Evolutionary conservation across 2,888 invertebrate genomes (phyloP).

Genomic region (Acronicta aceris): DNA sequence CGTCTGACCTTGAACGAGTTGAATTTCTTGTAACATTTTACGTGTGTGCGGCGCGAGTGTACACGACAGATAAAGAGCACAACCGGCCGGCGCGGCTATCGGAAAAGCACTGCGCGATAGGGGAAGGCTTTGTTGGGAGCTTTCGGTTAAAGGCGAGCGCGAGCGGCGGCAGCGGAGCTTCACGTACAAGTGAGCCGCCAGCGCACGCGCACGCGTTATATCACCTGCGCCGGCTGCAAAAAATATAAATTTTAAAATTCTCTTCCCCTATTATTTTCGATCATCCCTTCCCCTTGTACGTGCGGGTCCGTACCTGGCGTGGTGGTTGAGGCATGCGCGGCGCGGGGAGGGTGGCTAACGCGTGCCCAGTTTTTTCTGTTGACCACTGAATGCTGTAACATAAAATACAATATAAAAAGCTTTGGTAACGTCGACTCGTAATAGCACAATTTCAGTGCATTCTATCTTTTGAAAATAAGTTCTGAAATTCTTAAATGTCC

Average conservation of each 20-base stretch:
- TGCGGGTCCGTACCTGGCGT: conserved; percentile 87
- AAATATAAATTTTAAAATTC: conserved; percentile 89
- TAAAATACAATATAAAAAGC: conserved; percentile 55
- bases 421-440: conserved; percentile 16
- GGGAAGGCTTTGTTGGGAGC: conserved; percentile 74
- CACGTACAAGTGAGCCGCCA: conserved; percentile 87
- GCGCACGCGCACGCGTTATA: conserved; percentile 88
- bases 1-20: conserved; percentile 87
- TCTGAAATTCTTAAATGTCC: conserved; percentile 8
- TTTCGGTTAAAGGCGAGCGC: conserved; percentile 65
- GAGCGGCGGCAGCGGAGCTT: conserved; percentile 81
- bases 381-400: conserved; percentile 76
- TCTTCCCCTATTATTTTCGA: conserved; percentile 90
- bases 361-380: conserved; percentile 84
- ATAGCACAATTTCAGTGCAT: conserved; percentile 10
- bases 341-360: conserved; percentile 73
- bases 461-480: conserved; percentile 8
- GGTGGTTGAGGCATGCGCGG: conserved; percentile 69
- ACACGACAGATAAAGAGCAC: conserved; percentile 66
- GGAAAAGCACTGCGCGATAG: conserved; percentile 76
- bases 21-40: conserved; percentile 88
- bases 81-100: conserved; percentile 77
- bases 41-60: conserved; percentile 76
- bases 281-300: conserved; percentile 88
- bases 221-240: conserved; percentile 90